These are phyloP conservation scores for Lutjanus erythropterus DNA, from an alignment of 2,113 vertebrate species.

Conservation along the genomic window DNA sequence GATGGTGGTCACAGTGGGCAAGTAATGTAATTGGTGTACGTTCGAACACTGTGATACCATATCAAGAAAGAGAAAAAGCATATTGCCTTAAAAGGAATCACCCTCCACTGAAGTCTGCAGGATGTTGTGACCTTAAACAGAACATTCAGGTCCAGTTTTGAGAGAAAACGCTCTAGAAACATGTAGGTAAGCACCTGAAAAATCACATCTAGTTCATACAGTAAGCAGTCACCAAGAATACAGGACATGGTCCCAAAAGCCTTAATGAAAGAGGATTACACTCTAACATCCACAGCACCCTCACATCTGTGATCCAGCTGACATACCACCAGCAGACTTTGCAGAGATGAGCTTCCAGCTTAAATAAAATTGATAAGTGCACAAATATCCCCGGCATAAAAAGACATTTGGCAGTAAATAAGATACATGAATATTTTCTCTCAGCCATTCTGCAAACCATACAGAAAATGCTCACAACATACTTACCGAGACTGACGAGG, in stretches of 20 bases:
- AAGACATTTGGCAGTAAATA: constrained; percentile 74
- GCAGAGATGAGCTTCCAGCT: constrained; percentile 52
- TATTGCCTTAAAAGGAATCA: not conserved
- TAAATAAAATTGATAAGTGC: constrained; percentile 78
- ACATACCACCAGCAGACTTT: constrained; percentile 45
- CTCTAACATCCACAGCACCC: constrained; percentile 6
- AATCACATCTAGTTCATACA: constrained; percentile 13
- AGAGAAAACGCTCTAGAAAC: not conserved
- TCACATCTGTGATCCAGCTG: constrained; percentile 43
- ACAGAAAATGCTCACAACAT: constrained; percentile 74
- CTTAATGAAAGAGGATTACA: constrained; percentile 36
- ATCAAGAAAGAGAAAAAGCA: not conserved
- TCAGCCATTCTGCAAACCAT: constrained; percentile 70
- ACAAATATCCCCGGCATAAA: constrained; percentile 74
- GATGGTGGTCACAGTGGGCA: no score
- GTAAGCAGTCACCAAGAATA: constrained; percentile 16
- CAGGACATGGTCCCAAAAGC: constrained; percentile 19
- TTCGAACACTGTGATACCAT: no score
- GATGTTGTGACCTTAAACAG: not conserved
- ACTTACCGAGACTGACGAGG: constrained; percentile 80
- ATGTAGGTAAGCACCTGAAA: not conserved
- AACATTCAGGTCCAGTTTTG: not conserved
- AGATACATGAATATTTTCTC: constrained; percentile 71
- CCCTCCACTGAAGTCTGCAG: not conserved
- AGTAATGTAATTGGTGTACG: no score